phyloP scores from a whole-genome alignment of 2,113 vertebrate genomes.

The Eulemur macaco region DNA sequence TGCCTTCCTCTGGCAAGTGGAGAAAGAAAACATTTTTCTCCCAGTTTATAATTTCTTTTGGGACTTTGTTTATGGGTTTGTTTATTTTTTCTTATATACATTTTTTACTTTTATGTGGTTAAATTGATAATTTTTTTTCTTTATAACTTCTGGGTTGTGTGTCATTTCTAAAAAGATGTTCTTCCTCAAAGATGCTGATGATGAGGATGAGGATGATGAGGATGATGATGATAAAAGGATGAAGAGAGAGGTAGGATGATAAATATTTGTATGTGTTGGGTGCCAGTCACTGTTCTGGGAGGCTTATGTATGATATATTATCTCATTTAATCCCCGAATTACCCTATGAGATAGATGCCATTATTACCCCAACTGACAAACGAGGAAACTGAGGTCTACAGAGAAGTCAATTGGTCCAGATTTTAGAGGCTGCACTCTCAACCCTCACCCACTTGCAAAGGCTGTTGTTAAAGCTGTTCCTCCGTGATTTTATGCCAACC shows the following conservation, averaged over 20 bases:
- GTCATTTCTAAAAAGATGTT: not conserved
- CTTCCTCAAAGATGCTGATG: not conserved
- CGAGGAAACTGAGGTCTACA: not conserved
- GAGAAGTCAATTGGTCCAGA: not conserved
- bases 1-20: not conserved
- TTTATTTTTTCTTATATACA: not conserved
- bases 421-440: not conserved
- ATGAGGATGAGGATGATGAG: not conserved
- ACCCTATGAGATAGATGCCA: rapidly evolving
- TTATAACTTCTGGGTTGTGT: not conserved
- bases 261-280: too few relatives aligned
- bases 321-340: not conserved
- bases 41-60: not conserved
- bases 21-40: not conserved
- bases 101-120: not conserved
- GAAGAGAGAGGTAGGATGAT: too few relatives aligned
- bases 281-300: not conserved
- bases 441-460: not conserved
- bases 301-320: too few relatives aligned
- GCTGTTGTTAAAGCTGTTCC: not conserved
- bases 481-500: not conserved
- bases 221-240: too few relatives aligned
- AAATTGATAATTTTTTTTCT: not conserved
- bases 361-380: not conserved
- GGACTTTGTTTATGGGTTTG: not conserved